Percentiles rank a stretch among this genome's conserved stretches.
These are phyloP conservation scores for Saturnia japonica DNA, from an alignment of 2,888 invertebrate species.

Conservation along the genomic window DNA sequence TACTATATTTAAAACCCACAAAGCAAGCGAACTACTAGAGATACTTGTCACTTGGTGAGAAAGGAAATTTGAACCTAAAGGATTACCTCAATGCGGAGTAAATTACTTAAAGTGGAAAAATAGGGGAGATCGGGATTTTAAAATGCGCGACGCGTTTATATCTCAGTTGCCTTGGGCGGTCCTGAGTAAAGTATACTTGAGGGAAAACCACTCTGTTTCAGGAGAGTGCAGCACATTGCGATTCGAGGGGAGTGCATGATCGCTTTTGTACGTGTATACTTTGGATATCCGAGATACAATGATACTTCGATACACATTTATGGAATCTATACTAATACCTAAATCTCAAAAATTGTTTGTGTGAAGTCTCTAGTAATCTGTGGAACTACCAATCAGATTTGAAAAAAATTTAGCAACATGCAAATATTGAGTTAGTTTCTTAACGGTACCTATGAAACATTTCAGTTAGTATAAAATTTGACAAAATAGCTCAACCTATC, in stretches of 20 bases:
- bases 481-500: too few relatives aligned
- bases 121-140: constrained; percentile 35
- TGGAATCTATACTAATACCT: neutral
- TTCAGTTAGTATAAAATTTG: too few relatives aligned
- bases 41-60: neutral
- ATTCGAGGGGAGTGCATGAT: constrained; percentile 4
- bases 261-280: neutral
- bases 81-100: constrained; percentile 35
- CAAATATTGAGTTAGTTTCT: too few relatives aligned
- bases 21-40: neutral
- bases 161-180: constrained; percentile 56
- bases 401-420: too few relatives aligned
- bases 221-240: constrained; percentile 14
- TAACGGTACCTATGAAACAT: too few relatives aligned
- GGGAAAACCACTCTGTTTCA: constrained; percentile 21
- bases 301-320: neutral
- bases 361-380: too few relatives aligned
- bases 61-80: constrained; percentile 17
- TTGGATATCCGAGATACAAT: neutral
- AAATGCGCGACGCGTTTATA: constrained; percentile 57
- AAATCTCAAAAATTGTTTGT: neutral
- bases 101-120: constrained; percentile 36
- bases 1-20: neutral
- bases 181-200: constrained; percentile 49
- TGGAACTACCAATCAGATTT: too few relatives aligned